phyloP scores from a whole-genome alignment of 2,888 invertebrate genomes.

The Tachystola acroxantha region DNA sequence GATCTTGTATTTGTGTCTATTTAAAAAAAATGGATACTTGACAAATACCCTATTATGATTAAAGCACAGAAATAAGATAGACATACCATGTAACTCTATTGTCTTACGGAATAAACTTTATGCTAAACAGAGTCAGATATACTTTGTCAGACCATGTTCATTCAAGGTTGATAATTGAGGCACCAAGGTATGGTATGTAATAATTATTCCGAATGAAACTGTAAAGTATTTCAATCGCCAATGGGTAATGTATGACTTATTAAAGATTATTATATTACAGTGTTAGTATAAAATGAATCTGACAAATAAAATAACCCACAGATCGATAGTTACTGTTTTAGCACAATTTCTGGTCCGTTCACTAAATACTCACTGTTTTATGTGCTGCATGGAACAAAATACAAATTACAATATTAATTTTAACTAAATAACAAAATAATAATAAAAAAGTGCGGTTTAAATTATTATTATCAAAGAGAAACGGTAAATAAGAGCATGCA shows the following conservation, averaged over 20 bases:
- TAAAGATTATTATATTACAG: neutral
- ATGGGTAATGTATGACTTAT: neutral
- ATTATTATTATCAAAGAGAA: neutral
- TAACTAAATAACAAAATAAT: neutral
- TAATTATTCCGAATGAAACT: too few relatives aligned
- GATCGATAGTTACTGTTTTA: slow-evolving; percentile 20
- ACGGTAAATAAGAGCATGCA: too few relatives aligned
- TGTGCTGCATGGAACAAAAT: slow-evolving; percentile 47
- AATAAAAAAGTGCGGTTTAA: neutral
- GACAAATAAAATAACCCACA: slow-evolving; percentile 1
- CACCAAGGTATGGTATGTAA: too few relatives aligned
- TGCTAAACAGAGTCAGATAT: too few relatives aligned
- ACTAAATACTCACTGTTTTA: slow-evolving; percentile 39
- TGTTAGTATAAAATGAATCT: neutral
- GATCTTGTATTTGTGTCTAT: too few relatives aligned
- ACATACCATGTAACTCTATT: too few relatives aligned
- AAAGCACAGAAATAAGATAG: too few relatives aligned
- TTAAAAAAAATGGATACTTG: too few relatives aligned
- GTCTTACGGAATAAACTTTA: too few relatives aligned
- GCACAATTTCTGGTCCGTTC: slow-evolving; percentile 18
- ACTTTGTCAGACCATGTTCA: too few relatives aligned
- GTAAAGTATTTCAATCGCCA: neutral
- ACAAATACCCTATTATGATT: too few relatives aligned
- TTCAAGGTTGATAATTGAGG: too few relatives aligned
- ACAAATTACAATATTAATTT: slow-evolving; percentile 4